These are phyloP conservation scores for Aethes cnicana DNA, from an alignment of 2,888 invertebrate genomes.

Conservation along the genomic window DNA sequence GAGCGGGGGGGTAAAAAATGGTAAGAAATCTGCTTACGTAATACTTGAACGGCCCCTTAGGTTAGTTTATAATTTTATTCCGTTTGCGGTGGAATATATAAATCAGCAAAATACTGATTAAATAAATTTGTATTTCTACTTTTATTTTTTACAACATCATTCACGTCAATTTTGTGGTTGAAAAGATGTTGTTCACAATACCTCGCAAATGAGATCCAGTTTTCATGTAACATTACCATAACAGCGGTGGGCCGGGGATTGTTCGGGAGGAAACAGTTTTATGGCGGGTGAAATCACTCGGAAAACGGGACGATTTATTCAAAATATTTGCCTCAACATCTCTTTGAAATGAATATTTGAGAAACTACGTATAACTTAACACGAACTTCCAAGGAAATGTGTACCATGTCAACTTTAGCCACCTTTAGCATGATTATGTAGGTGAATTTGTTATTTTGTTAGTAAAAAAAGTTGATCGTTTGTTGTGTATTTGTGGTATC, in stretches of 20 bases:
- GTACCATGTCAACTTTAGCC: too few relatives aligned
- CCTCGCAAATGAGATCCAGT: slow-evolving; percentile 46
- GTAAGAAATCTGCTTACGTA: too few relatives aligned
- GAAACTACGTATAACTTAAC: neutral
- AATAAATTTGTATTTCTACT: too few relatives aligned
- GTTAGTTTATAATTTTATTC: too few relatives aligned
- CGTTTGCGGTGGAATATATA: too few relatives aligned
- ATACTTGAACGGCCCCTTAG: too few relatives aligned
- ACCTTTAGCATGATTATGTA: neutral
- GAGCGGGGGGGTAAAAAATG: too few relatives aligned
- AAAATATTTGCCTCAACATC: slow-evolving; percentile 60
- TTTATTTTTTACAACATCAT: too few relatives aligned
- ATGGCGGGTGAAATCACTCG: slow-evolving; percentile 52
- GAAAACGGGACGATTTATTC: slow-evolving; percentile 57
- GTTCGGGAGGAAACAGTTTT: slow-evolving; percentile 53
- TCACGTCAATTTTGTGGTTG: neutral
- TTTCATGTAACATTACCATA: slow-evolving; percentile 53
- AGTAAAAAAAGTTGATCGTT: neutral
- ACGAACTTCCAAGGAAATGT: too few relatives aligned
- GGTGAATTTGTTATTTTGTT: neutral
- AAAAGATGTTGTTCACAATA: slow-evolving; percentile 40
- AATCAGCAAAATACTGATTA: too few relatives aligned
- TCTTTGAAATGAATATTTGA: slow-evolving; percentile 14
- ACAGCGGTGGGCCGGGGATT: slow-evolving; percentile 45
- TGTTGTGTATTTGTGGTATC: neutral